Evolutionary conservation across 2,888 invertebrate genomes (phyloP), one percentile per base, ranked within the genome.

Genomic region (Brachylomia viminalis): DNA sequence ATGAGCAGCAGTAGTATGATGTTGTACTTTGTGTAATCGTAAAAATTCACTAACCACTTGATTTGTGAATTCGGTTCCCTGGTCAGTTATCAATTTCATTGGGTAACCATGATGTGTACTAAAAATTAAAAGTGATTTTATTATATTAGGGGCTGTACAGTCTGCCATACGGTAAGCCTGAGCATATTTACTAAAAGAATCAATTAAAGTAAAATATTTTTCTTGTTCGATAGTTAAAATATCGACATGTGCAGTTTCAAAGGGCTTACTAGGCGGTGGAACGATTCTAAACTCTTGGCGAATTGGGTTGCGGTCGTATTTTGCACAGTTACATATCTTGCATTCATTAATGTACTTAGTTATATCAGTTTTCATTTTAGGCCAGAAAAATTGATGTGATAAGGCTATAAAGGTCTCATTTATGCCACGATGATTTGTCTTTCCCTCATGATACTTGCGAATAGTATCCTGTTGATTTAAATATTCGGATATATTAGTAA

Each of bases 41-140:
- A 56, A 42, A n/a, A 56, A 68, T 27, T 68, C 67, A 15, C n/a
- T 15, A 8, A 68, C 27, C 1, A 68, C 42, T 27, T 56, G 67
- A 42, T 68, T 68, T 17, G 38, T 68, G 27, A 68, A 68, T 56
- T 68, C 67, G 27, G 56, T 56, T 10, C 67, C 67, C 20, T 56
- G 54, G 15, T 56, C 67, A 38, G 67, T 68, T 49, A 33, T 30
- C 42, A 68, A 38, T 33, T 11, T 67, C n/a, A 52, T n/a, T 23
- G 67, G 67, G 30, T n/a, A 68, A 56, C 54, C 42, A 27, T 68
- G 68, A 56, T 68, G 56, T n/a, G 68, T 68, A 45, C 68, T 56
- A 42, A 42, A 68, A 15, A 27, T 56, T 56, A 68, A 42, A 17
- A 68, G 56, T 13, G 42, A n/a, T 68, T 56, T 68, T 68, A 68